Base-by-base conservation (phyloP, 2,797 vertebrate species). In the Liasis olivaceus region DNA sequence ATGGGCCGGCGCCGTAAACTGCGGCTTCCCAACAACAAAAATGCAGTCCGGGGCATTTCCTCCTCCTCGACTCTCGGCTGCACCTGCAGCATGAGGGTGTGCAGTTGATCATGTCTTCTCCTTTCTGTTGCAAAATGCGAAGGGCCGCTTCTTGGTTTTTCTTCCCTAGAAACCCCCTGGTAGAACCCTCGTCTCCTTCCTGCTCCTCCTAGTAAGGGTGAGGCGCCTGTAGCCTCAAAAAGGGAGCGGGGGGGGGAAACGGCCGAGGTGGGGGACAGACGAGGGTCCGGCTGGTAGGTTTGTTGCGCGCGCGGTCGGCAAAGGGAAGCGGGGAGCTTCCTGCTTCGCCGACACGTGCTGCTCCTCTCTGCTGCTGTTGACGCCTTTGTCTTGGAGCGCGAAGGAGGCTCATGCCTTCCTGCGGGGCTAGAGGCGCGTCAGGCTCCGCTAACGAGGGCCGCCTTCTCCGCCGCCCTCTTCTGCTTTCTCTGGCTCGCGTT, bases 371-470 rank as follows among this genome's bases (percentile, higher is more conserved):
- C 51, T 28, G 89, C 28, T 66, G 88, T 69, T 56, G 64, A n/a
- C 81, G 92, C 69, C 92, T 93, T 93, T 93, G 92, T 93, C 59
- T 93, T 5, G 89, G 47, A 56, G 59, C 36, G 42, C 2, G 1
- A 13, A 12, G 26, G 36, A 26, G 62, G 77, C 26, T 87, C n/a
- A 0, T 51, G 42, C 28, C 81, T 77, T 36, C 36, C 28, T 7
- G 51, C 14, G 6, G n/a, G 84, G 17, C 4, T 87, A 28, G 47
- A 59, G 56, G 28, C n/a, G 4, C 24, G 66, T 42, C 22, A 3
- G 66, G 9, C 5, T 42, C 28, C 0, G 22, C 22, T 13, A 17
- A 3, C n/a, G 7, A 17, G 36, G 11, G 77, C 31, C 86, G 56
- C 62, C 62, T 31, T 59, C 54, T 12, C 17, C 22, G 77, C 31